These are phyloP conservation scores for Thryonomys swinderianus DNA, from an alignment of 2,113 vertebrate species.

Conservation along the genomic window DNA sequence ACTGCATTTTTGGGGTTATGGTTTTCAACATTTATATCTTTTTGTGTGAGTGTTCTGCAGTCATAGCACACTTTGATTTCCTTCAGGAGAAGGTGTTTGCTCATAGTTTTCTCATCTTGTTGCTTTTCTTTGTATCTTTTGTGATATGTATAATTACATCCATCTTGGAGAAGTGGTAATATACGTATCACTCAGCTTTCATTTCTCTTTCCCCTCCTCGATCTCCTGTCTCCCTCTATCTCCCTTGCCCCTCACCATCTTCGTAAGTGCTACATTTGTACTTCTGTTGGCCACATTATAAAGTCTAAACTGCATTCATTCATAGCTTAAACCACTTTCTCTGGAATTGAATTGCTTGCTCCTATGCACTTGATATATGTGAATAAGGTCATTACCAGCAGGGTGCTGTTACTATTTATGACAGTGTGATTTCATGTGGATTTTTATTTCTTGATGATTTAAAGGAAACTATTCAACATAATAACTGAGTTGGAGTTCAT, in stretches of 20 bases:
- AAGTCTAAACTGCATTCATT: neutral
- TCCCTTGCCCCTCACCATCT: neutral
- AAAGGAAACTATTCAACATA: neutral
- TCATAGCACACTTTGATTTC: neutral
- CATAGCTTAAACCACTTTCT: neutral
- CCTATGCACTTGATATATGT: too few species aligned
- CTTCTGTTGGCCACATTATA: neutral
- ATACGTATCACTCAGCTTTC: neutral
- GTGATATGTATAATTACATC: too few species aligned
- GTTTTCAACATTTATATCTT: neutral
- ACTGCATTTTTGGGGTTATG: neutral
- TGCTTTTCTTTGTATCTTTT: too few species aligned
- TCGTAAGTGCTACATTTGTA: neutral
- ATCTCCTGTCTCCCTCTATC: neutral
- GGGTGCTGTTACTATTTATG: neutral
- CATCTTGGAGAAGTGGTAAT: neutral
- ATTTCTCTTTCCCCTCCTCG: neutral
- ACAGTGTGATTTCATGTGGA: neutral
- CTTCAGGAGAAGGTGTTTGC: neutral
- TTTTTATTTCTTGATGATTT: slow-evolving; percentile 23
- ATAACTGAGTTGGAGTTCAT: neutral
- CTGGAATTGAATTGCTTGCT: neutral
- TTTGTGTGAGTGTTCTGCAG: neutral
- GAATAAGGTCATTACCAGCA: neutral
- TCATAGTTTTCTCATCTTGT: neutral